Evolutionary conservation across 1,140 invertebrate species (phyloP), one percentile per base, ranked within the genome.

Genomic region (Drosophila ananassae): DNA sequence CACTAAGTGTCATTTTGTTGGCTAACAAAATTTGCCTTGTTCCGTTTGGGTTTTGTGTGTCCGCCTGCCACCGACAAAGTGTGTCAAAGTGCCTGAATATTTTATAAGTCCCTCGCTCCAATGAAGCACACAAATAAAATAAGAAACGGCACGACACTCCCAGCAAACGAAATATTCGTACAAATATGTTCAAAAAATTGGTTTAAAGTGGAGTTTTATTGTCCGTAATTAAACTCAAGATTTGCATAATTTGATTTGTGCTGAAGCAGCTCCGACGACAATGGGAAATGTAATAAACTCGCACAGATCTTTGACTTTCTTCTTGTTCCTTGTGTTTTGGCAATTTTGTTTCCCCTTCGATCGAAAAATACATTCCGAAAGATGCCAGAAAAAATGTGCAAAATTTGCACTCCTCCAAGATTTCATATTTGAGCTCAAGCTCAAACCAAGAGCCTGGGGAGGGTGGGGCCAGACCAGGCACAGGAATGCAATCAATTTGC

Each of bases 401-500:
- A 83, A 84, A 79, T 83, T 83, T 79, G 80, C 79, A 83, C 71
- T 71, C 66, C 63, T 69, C 67, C 48, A 67, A 63, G 78, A 57
- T 72, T 77, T 68, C 56, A 66, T 74, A 44, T 54, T 66, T 54
- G 55, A 56, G 41, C 53, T 61, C 37, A 60, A 46, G 51, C 64
- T 50, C 21, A 17, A 39, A 22, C 37, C 6, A 44, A 21, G 41
- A 44, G 41, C 17, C 41, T 44, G 41, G 41, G 41, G 2, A 13
- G 41, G 41, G 41, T 9, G 41, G 41, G 41, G 17, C 21, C 17
- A 22, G 21, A 9, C 44, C 17, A 22, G 44, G 82, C 83, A 85
- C 79, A 83, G 87, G 87, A 90, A 90, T 90, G 87, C 87, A 90
- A 90, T 90, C 87, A 90, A 90, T 90, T 90, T 90, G 87, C 87